Base-by-base conservation (phyloP, 2,113 vertebrate species). In the Clarias gariepinus region DNA sequence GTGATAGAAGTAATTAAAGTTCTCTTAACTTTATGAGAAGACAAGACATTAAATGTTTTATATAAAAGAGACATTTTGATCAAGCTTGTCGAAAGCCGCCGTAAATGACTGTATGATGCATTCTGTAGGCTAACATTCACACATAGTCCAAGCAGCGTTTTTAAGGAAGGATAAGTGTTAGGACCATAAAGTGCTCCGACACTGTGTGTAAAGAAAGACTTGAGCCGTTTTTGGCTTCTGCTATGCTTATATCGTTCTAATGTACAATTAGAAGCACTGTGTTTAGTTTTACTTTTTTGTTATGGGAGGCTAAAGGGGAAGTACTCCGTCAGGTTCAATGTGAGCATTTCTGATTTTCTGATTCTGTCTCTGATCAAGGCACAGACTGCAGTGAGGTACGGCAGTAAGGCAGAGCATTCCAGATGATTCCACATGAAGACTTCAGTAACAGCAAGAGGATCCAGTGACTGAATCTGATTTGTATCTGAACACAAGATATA, bases 341-440 rank as follows among this genome's bases (percentile, higher is more conserved):
- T 16, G 2, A 71, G 19, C 28, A 3, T 66, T 66, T 82, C 57
- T 82, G 19, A 81, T 76, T 68, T 74, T 87, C 36, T 73, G 7
- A 81, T 80, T 80, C 82, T 92, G 89, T 93, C 90, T 85, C 93
- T 91, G 87, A 93, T 92, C 90, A 91, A 93, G 91, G 91, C 91
- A 88, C 95, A 94, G 87, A 89, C 89, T 85, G 92, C 92, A 66
- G 91, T 18, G 36, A n/a, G 41, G 47, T 21, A 36, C 19, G 25
- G 30, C 86, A 89, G 93, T 94, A 91, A 91, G 87, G 92, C 94
- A 95, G 96, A 97, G 10, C 2, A 25, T 81, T 81, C 28, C 55
- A 55, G 94, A 99, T 99, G 98, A 98, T 99, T 97, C 98, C 98
- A 94, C 97, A 98, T 98, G 97, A 98, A 97, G 95, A 95, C 95